A percentile compares a stretch with the other conserved stretches of the same genome.
phyloP scores from a whole-genome alignment of 2,797 vertebrate genomes.

The Pipistrellus kuhlii region DNA sequence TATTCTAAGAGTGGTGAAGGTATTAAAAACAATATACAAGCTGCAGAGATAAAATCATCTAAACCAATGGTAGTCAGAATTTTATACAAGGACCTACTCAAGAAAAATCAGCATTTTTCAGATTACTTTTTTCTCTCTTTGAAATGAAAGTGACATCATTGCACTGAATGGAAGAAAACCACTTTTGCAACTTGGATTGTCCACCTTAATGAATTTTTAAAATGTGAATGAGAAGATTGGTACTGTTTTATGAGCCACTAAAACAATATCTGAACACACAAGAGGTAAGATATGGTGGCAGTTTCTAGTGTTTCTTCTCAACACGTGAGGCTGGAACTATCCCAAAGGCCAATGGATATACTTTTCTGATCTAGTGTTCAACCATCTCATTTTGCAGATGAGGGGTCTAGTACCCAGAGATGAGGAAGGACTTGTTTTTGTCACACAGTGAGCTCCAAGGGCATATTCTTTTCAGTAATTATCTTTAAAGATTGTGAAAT shows the following conservation, averaged over 20 bases:
- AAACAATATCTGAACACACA: not conserved
- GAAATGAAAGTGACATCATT: constrained; percentile 3
- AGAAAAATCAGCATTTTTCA: constrained; percentile 37
- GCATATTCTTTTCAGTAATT: not conserved
- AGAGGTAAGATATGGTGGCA: not conserved
- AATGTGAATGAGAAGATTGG: not conserved
- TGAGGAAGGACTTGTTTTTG: not conserved
- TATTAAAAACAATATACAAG: not conserved
- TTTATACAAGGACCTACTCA: not conserved
- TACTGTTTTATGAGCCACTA: not conserved
- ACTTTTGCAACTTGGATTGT: not conserved
- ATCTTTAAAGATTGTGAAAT: constrained; percentile 31
- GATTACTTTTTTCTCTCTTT: not conserved
- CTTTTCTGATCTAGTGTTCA: not conserved
- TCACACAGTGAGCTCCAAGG: not conserved
- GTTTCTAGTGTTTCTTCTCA: not conserved
- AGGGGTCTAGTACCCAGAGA: not conserved
- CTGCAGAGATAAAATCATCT: not conserved
- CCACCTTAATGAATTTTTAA: not conserved
- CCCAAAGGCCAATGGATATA: not conserved
- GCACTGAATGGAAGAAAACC: not conserved
- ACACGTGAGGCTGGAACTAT: not conserved
- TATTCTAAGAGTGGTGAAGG: not conserved
- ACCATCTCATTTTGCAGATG: not conserved
- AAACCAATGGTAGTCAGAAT: not conserved